phyloP scores from a whole-genome alignment of 2,797 vertebrate genomes.

The Potorous gilbertii region DNA sequence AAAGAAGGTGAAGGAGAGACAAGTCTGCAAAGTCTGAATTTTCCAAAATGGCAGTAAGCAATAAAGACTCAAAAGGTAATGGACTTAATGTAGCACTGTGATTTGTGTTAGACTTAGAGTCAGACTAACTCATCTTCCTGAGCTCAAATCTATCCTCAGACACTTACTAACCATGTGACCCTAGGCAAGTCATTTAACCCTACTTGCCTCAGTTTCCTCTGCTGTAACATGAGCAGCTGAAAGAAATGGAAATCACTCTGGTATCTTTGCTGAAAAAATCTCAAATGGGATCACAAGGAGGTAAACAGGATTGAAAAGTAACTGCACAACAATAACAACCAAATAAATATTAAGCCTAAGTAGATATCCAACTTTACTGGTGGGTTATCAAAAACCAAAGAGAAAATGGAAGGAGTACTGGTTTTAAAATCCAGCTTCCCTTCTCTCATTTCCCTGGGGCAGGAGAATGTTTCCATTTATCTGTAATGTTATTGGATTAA shows the following conservation, averaged over 20 bases:
- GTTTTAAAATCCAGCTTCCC: conserved; percentile 48
- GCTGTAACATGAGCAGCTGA: not conserved
- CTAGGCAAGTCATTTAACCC: not conserved
- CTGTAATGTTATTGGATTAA: conserved; percentile 21
- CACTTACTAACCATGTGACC: not conserved
- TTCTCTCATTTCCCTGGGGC: not conserved
- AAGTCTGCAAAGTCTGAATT: not conserved
- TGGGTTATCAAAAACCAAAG: not conserved
- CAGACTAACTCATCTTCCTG: too few species aligned
- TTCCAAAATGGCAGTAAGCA: not conserved
- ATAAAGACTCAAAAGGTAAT: not conserved
- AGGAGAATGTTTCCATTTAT: not conserved
- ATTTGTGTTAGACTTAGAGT: too few species aligned
- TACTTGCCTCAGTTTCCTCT: not conserved
- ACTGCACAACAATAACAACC: not conserved
- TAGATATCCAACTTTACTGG: not conserved
- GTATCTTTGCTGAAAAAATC: not conserved
- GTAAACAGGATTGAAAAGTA: not conserved
- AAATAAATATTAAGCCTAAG: not conserved
- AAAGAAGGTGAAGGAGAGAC: conserved; percentile 1
- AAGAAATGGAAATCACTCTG: not conserved
- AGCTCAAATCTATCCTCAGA: not conserved
- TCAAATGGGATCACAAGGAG: not conserved
- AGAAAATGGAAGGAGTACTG: not conserved
- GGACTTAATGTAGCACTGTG: not conserved